These are phyloP conservation scores for Chamaea fasciata DNA, from an alignment of 2,113 vertebrate genomes.

Conservation along the genomic window DNA sequence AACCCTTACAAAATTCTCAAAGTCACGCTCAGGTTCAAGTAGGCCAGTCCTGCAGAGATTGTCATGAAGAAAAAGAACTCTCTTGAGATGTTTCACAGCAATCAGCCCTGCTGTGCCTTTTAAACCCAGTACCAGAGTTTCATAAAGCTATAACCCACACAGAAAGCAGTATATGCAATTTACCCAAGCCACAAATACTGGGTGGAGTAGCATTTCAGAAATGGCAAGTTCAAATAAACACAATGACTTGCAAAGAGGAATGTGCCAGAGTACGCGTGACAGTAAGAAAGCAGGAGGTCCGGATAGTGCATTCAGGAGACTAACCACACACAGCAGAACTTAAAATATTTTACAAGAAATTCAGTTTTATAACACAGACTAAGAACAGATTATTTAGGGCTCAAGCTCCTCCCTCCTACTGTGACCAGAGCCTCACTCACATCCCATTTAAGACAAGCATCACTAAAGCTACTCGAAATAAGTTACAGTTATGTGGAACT, in stretches of 20 bases:
- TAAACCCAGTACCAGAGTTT: neutral
- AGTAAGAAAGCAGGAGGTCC: neutral
- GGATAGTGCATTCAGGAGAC: neutral
- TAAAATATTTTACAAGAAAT: neutral
- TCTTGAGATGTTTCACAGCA: neutral
- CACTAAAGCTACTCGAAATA: neutral
- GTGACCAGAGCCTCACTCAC: neutral
- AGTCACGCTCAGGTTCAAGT: neutral
- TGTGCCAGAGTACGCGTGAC: neutral
- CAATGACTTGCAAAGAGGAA: conserved; percentile 1
- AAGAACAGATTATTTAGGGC: neutral
- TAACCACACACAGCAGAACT: neutral
- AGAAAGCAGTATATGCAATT: neutral
- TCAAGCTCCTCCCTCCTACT: neutral
- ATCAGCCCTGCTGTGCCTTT: neutral
- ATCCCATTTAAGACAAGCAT: neutral
- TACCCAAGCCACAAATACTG: neutral
- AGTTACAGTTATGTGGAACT: neutral
- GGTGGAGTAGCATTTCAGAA: conserved; percentile 25
- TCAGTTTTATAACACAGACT: neutral
- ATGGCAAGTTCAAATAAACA: neutral
- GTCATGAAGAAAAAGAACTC: neutral
- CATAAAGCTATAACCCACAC: neutral
- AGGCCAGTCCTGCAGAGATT: neutral
- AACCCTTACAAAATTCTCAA: neutral